A percentile compares a stretch with the other conserved stretches of the same genome.
Conservation (phyloP, 1,140 invertebrate species). For the Onthophagus taurus region DNA sequence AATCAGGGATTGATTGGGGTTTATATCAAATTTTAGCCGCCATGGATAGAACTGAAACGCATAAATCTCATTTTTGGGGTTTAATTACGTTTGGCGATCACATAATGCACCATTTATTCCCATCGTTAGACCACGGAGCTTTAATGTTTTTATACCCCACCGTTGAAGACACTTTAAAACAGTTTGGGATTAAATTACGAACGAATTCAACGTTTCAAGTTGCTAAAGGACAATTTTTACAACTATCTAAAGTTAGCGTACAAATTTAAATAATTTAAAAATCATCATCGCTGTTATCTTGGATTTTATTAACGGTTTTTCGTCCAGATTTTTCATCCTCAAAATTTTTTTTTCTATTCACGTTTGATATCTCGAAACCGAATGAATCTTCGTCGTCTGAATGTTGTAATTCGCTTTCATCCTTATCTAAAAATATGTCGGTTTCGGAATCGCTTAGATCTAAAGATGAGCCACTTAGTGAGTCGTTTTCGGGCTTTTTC, state of each 20-base stretch:
- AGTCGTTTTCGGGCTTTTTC: constrained; percentile 28
- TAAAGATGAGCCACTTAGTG: constrained; percentile 27
- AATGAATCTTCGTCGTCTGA: constrained; percentile 37
- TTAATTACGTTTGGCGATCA: constrained; percentile 70
- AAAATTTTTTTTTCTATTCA: constrained; percentile 27
- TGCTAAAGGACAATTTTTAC: constrained; percentile 57
- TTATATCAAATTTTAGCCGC: constrained; percentile 66
- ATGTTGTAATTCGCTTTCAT: constrained; percentile 33
- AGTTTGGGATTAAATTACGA: constrained; percentile 53
- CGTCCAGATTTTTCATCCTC: constrained; percentile 21
- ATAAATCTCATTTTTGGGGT: constrained; percentile 53
- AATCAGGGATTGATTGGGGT: constrained; percentile 57
- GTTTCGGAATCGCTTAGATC: constrained; percentile 33
- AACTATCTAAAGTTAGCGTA: constrained; percentile 47
- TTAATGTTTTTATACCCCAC: constrained; percentile 53
- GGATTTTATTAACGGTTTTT: constrained; percentile 22
- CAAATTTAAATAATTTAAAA: constrained; percentile 22
- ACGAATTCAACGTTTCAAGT: constrained; percentile 49
- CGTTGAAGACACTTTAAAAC: constrained; percentile 55
- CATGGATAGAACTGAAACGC: constrained; percentile 60
- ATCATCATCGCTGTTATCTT: constrained; percentile 34
- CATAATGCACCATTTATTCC: constrained; percentile 70
- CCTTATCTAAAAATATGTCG: constrained; percentile 34
- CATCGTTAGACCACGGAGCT: constrained; percentile 60
- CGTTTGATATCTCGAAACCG: constrained; percentile 27